phyloP scores from a whole-genome alignment of 2,888 invertebrate species.

The Aphidoletes aphidimyza region DNA sequence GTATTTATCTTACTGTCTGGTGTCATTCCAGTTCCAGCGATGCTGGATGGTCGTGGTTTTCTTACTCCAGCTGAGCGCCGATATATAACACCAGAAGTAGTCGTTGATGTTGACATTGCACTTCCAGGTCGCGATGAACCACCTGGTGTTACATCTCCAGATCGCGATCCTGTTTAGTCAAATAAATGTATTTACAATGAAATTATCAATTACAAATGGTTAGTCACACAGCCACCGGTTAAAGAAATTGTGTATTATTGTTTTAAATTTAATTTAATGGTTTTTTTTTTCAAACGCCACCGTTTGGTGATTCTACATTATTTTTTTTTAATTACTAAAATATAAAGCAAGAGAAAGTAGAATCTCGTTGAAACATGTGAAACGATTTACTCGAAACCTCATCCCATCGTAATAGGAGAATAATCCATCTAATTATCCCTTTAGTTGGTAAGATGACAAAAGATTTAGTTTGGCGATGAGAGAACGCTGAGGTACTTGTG shows the following conservation, averaged over 20 bases:
- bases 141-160: constrained; percentile 79
- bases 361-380: background rate
- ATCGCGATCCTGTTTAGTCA: constrained; percentile 71
- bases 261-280: too few relatives aligned
- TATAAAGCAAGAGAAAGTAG: too few relatives aligned
- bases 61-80: constrained; percentile 73
- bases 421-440: too few relatives aligned
- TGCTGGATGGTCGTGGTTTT: constrained; percentile 83
- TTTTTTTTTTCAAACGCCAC: background rate
- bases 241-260: too few relatives aligned
- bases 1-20: constrained; percentile 38
- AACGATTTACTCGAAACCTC: constrained; percentile 8
- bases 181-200: constrained; percentile 37
- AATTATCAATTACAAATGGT: background rate
- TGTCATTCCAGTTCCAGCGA: constrained; percentile 71
- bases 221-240: too few relatives aligned
- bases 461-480: too few relatives aligned
- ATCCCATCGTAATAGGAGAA: background rate
- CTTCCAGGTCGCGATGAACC: constrained; percentile 84
- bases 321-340: too few relatives aligned
- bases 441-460: background rate
- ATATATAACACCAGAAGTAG: constrained; percentile 71
- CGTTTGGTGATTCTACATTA: background rate
- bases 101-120: constrained; percentile 82
- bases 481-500: too few relatives aligned